These are phyloP conservation scores for Actenoides lindsayi DNA, from an alignment of 2,113 vertebrate genomes.

Conservation along the genomic window DNA sequence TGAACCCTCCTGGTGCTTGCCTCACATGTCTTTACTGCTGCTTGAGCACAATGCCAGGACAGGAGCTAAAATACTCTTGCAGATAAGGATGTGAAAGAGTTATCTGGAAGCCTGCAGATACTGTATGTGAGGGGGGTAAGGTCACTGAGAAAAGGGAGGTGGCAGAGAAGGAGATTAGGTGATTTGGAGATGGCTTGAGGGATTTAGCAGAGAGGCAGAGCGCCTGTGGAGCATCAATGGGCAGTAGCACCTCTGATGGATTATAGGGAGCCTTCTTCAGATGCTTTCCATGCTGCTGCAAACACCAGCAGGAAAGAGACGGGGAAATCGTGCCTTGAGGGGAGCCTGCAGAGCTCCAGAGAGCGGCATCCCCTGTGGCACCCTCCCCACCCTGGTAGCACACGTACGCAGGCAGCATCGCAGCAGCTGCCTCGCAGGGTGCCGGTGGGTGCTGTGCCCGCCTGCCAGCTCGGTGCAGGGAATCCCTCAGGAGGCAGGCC, in stretches of 20 bases:
- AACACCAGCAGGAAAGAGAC: not conserved
- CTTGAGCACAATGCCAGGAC: not conserved
- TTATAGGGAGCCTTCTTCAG: not conserved
- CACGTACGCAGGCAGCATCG: accelerated
- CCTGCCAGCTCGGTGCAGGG: accelerated
- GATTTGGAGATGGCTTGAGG: slow-evolving; percentile 26
- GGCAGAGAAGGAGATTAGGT: slow-evolving; percentile 20
- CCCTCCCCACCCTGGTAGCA: accelerated
- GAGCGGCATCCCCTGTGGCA: accelerated
- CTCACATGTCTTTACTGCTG: not conserved
- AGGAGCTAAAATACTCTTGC: not conserved
- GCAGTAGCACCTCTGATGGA: slow-evolving; percentile 3
- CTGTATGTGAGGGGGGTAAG: not conserved
- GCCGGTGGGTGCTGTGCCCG: not conserved
- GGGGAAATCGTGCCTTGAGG: not conserved
- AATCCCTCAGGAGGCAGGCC: no score
- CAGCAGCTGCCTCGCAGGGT: not conserved
- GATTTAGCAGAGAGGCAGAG: slow-evolving; percentile 33
- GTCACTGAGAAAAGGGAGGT: not conserved
- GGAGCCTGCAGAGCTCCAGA: not conserved
- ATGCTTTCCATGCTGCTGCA: not conserved
- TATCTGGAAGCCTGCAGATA: slow-evolving; percentile 21
- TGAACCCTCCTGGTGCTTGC: not conserved
- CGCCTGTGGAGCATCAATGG: not conserved
- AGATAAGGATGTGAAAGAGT: slow-evolving; percentile 31